Conservation (phyloP, 2,888 invertebrate species). For the Margaritifera margaritifera region DNA sequence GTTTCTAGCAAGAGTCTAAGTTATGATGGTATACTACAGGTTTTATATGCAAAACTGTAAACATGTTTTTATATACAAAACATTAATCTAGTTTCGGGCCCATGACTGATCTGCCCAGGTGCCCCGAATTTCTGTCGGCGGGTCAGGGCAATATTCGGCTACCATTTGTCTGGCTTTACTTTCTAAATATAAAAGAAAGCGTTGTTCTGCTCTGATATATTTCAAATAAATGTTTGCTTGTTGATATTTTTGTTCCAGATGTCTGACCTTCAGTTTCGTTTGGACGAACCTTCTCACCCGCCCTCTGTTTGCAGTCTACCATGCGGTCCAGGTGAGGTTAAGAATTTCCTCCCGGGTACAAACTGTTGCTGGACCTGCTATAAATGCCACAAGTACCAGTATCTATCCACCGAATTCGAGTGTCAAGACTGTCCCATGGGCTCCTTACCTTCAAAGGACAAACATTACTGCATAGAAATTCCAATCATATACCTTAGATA, state of each 20-base stretch:
- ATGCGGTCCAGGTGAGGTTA: slow-evolving; percentile 90
- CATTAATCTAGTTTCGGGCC: no score
- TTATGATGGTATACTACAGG: no score
- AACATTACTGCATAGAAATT: slow-evolving; percentile 75
- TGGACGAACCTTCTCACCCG: slow-evolving; percentile 85
- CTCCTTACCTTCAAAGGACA: slow-evolving; percentile 85
- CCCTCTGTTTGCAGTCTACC: slow-evolving; percentile 93
- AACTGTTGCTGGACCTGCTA: slow-evolving; percentile 70
- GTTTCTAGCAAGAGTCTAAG: no score
- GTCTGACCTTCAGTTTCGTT: slow-evolving; percentile 85
- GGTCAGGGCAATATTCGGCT: no score
- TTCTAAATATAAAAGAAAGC: no score
- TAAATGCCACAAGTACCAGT: slow-evolving; percentile 88
- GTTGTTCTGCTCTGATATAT: no score
- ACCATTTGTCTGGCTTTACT: no score
- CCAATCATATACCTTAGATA: slow-evolving; percentile 77
- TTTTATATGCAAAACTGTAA: no score
- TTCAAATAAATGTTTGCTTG: no score
- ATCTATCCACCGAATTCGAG: slow-evolving; percentile 77
- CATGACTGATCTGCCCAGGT: no score
- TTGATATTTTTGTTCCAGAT: slow-evolving; percentile 33
- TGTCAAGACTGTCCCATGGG: slow-evolving; percentile 87
- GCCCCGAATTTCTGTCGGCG: no score
- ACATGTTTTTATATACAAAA: no score
- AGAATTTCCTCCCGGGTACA: slow-evolving; percentile 92